Conservation (phyloP, 2,888 invertebrate genomes). For the Sipha maydis region DNA sequence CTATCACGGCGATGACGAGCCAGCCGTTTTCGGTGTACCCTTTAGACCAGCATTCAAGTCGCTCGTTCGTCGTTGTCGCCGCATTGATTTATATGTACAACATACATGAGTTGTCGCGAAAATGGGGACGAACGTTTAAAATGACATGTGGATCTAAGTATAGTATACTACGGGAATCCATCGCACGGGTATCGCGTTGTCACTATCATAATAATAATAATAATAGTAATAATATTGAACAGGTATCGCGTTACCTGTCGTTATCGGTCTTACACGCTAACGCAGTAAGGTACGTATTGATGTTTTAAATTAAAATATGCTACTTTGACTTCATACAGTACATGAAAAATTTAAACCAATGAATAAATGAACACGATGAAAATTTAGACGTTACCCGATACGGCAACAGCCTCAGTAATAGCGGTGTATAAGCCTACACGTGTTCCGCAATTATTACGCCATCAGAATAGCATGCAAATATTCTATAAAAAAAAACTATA, state of each 20-base stretch:
- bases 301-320: neutral
- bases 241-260: neutral
- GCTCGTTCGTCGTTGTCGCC: neutral
- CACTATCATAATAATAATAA: neutral
- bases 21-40: neutral
- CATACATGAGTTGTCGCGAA: too few species aligned
- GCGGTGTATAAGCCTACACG: too few species aligned
- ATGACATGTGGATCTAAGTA: too few species aligned
- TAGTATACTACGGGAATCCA: neutral
- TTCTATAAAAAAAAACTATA: too few species aligned
- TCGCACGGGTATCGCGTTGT: constrained; percentile 10
- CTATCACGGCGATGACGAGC: neutral
- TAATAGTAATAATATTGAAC: neutral
- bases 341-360: too few species aligned
- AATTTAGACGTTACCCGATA: neutral
- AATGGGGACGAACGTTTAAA: too few species aligned
- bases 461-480: too few species aligned
- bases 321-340: too few species aligned
- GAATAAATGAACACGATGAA: too few species aligned
- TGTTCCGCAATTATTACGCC: too few species aligned
- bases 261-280: neutral
- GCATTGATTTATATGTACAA: too few species aligned
- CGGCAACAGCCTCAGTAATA: neutral
- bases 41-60: constrained; percentile 48
- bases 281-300: neutral